Evolutionary conservation across 1,140 invertebrate genomes (phyloP).

Genomic region (Mylabris phalerata): DNA sequence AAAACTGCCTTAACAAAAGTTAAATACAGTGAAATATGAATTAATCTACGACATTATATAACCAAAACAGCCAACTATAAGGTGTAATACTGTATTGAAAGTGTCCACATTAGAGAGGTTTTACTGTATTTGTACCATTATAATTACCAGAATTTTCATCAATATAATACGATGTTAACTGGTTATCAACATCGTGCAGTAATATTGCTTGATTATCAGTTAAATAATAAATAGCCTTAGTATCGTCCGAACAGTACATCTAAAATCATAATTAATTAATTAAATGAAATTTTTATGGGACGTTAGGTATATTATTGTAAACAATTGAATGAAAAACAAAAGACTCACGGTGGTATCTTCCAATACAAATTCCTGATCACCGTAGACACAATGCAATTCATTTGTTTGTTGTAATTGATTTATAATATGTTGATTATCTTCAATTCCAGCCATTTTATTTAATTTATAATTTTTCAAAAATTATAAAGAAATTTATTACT

Average conservation of each 20-base stretch:
- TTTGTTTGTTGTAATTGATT: not conserved
- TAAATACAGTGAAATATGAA: no score
- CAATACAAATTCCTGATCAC: slow-evolving; percentile 5
- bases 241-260: slow-evolving; percentile 23
- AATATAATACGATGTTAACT: slow-evolving; percentile 24
- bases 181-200: slow-evolving; percentile 21
- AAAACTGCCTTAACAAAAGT: no score
- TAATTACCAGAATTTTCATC: slow-evolving; percentile 13
- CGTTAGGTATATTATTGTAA: no score
- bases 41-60: no score
- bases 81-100: not conserved
- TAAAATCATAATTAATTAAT: slow-evolving; percentile 6
- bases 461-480: no score
- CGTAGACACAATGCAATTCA: slow-evolving; percentile 1
- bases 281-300: not conserved
- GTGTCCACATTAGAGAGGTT: no score
- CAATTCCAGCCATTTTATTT: no score
- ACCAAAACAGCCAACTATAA: no score
- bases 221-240: slow-evolving; percentile 21
- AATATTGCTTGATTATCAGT: slow-evolving; percentile 23
- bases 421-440: no score
- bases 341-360: not conserved
- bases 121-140: not conserved
- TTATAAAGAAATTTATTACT: no score
- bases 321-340: not conserved